A percentile compares a stretch with the other conserved stretches of the same genome.
Conservation (phyloP, 1,140 invertebrate genomes). For the Tribolium madens region DNA sequence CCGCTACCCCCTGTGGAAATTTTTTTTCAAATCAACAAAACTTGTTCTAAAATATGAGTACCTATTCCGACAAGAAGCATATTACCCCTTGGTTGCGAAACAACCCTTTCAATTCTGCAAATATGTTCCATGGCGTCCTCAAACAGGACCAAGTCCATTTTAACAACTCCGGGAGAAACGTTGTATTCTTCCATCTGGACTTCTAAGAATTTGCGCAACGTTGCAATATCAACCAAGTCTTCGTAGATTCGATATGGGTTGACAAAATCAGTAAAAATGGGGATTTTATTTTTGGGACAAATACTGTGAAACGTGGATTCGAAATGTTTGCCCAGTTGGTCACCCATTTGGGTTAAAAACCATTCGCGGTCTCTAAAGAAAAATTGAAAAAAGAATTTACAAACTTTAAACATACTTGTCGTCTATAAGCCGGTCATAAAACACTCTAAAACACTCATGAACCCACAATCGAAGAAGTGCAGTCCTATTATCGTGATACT, state of each 20-base stretch:
- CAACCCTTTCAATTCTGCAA: slow-evolving; percentile 82
- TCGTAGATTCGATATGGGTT: slow-evolving; percentile 82
- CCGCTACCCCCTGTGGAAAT: slow-evolving; percentile 80
- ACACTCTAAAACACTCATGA: slow-evolving; percentile 86
- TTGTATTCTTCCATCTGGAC: slow-evolving; percentile 85
- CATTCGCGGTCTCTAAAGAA: slow-evolving; percentile 77
- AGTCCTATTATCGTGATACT: slow-evolving; percentile 78
- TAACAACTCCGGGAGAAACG: slow-evolving; percentile 77
- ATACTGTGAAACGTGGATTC: slow-evolving; percentile 82
- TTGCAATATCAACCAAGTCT: slow-evolving; percentile 75
- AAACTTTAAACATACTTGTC: slow-evolving; percentile 69
- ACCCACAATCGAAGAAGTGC: slow-evolving; percentile 83
- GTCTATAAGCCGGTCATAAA: slow-evolving; percentile 84
- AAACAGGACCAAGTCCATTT: slow-evolving; percentile 86
- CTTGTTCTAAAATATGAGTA: slow-evolving; percentile 56
- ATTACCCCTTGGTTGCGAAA: slow-evolving; percentile 86
- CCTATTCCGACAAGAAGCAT: slow-evolving; percentile 86
- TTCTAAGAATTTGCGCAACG: slow-evolving; percentile 74
- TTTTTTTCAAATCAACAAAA: neutral
- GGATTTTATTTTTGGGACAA: slow-evolving; percentile 80
- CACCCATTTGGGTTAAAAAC: slow-evolving; percentile 78
- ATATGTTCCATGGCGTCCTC: slow-evolving; percentile 88
- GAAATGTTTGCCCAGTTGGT: slow-evolving; percentile 80
- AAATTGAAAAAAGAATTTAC: neutral
- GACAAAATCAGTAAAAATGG: slow-evolving; percentile 84